Evolutionary conservation across 2,113 vertebrate genomes (phyloP), one percentile per base, ranked within the genome.

Genomic region (Caranx ignobilis): DNA sequence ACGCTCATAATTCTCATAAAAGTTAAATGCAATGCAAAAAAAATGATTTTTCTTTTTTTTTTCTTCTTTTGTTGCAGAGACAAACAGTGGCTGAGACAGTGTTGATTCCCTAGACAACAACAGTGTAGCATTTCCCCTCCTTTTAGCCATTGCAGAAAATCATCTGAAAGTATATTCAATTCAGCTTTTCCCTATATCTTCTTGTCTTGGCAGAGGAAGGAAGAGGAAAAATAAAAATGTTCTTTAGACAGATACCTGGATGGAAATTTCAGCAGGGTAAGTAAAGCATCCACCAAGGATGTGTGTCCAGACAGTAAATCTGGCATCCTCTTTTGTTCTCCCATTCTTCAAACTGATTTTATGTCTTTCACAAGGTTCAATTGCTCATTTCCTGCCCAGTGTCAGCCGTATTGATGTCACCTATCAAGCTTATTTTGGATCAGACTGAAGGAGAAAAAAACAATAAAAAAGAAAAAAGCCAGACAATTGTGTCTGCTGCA

Each of bases 311-410:
- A 57, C 56, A 82, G 8, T 41, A 60, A 61, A 70, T 26, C 39
- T 5, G 41, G 34, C 59, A 41, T 73, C 68, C 32, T 62, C 47
- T 69, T 81, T 81, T 74, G 26, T 69, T 72, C 48, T 50, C 3
- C 21, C 45, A 60, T 82, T 63, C 68, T 75, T 83, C 77, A 81
- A 62, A 71, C 50, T 16, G 39, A 81, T 67, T 79, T 61, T 59
- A 77, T 50, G 54, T 57, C 37, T 79, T 73, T 69, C 34, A 69
- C 48, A 66, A 84, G 72, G 62, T 69, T 62, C 75, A 73, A 55
- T 59, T 55, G 34, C 70, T 89, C 26, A 71, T 85, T 52, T 77
- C 47, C 62, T 67, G 69, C n/a, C 57, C 45, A 34, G 16, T 70
- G 41, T 37, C 52, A 79, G 75, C 66, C 5, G 6, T 55, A 77